Conservation (phyloP, 2,888 invertebrate genomes). For the Clepsis dumicolana region DNA sequence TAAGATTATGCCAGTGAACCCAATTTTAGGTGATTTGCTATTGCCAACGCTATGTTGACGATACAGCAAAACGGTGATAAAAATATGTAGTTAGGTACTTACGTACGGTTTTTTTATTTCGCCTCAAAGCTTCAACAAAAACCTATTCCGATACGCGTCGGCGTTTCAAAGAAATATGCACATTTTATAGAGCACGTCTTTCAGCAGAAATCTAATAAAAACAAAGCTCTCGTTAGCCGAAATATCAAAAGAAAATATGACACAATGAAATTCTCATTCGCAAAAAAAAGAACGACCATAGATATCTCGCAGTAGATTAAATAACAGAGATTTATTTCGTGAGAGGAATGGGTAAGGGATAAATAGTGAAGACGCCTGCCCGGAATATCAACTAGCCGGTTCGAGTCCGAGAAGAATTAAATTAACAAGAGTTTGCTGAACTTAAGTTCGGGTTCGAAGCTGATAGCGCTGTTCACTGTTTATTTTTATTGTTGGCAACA, state of each 20-base stretch:
- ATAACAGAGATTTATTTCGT: conserved; percentile 79
- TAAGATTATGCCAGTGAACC: too few relatives aligned
- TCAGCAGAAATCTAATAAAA: not conserved
- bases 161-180: not conserved
- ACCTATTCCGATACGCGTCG: not conserved
- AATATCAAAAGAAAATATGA: conserved; percentile 45
- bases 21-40: too few relatives aligned
- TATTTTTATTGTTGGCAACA: conserved; percentile 1
- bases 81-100: too few relatives aligned
- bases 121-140: not conserved
- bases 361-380: conserved; percentile 61
- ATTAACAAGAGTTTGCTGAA: conserved; percentile 50
- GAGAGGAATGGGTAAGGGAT: conserved; percentile 67
- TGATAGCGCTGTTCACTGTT: not conserved
- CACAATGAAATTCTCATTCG: conserved; percentile 54
- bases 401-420: conserved; percentile 53
- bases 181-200: not conserved
- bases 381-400: conserved; percentile 61
- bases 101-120: not conserved
- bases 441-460: conserved; percentile 12
- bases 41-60: too few relatives aligned
- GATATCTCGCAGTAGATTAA: conserved; percentile 74
- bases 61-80: too few relatives aligned
- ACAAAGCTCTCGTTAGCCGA: conserved; percentile 25
- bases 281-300: conserved; percentile 56